Conservation (phyloP, 2,113 vertebrate genomes). For the Poecile atricapillus region DNA sequence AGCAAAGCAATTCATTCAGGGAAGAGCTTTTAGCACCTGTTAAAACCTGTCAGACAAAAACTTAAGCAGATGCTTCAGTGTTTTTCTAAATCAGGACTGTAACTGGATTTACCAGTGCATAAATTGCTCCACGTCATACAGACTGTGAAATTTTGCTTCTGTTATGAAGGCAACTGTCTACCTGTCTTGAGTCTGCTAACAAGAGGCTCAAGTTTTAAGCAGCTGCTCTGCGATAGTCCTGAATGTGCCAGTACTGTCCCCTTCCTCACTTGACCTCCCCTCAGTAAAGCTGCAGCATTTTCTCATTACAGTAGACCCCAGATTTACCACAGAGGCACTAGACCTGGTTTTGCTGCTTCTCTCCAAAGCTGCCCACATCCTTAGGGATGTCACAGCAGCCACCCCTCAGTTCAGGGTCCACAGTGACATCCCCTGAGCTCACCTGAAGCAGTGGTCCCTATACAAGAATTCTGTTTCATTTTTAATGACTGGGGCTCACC, state of each 20-base stretch:
- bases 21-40: conserved; percentile 10
- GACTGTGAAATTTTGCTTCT: neutral
- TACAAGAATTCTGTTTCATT: neutral
- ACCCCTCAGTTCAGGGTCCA: neutral
- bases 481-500: neutral
- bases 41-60: conserved; percentile 1
- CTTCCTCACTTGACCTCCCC: neutral
- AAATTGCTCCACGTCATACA: neutral
- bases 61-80: neutral
- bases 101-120: neutral
- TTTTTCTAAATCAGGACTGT: neutral
- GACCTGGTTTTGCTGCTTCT: neutral
- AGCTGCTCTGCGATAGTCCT: neutral
- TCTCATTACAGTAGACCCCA: neutral
- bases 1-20: neutral
- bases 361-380: neutral
- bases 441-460: neutral
- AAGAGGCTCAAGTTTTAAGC: neutral
- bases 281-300: neutral
- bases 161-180: neutral
- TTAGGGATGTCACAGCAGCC: neutral
- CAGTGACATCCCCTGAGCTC: neutral
- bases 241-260: neutral
- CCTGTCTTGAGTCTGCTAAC: neutral
- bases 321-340: neutral